phyloP scores from a whole-genome alignment of 2,797 vertebrate genomes.

The Momotus momota region DNA sequence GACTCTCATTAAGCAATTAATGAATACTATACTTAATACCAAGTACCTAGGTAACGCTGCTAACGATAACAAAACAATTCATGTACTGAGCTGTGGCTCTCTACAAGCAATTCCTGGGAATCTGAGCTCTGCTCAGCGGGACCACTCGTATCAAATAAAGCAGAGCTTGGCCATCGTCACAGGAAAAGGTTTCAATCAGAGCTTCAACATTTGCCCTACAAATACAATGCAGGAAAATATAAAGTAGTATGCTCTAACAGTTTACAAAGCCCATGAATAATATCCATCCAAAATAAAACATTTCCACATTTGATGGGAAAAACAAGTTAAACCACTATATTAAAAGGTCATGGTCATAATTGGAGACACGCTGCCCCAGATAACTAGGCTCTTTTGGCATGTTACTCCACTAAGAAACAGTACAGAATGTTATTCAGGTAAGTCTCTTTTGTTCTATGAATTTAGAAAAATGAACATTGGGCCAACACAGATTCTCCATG shows the following conservation, averaged over 20 bases:
- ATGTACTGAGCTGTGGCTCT: background rate
- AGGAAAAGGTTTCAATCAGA: background rate
- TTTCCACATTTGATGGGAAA: background rate
- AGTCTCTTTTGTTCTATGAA: background rate
- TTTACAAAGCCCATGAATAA: background rate
- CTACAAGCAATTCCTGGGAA: background rate
- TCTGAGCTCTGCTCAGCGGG: background rate
- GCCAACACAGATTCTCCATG: background rate
- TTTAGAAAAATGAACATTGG: background rate
- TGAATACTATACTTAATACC: background rate
- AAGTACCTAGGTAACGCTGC: background rate
- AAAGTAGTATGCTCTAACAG: background rate
- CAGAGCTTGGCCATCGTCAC: background rate
- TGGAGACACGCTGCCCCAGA: background rate
- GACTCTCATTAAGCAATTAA: background rate
- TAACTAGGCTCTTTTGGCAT: background rate
- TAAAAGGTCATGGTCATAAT: background rate
- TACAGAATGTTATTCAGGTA: background rate
- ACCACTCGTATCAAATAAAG: background rate
- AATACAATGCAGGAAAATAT: background rate
- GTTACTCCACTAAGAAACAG: background rate
- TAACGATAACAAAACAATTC: background rate
- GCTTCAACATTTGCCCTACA: background rate
- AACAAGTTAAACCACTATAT: constrained; percentile 7
- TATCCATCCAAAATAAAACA: background rate